These are phyloP conservation scores for Tragopan temminckii DNA, from an alignment of 2,797 vertebrate species.

Conservation along the genomic window DNA sequence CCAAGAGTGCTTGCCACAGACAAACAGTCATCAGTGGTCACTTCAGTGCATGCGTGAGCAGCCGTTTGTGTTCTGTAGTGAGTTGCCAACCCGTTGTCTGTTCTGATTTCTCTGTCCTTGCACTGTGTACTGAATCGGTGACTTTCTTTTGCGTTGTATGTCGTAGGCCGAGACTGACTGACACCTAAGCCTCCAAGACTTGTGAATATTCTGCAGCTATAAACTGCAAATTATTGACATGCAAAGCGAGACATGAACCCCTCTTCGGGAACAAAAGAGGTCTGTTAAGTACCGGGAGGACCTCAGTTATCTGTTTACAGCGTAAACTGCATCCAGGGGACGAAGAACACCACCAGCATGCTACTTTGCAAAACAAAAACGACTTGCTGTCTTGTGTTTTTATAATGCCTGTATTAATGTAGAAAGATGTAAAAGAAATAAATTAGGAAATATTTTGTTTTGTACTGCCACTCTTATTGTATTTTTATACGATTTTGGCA, in stretches of 20 bases:
- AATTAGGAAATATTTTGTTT: conserved; percentile 85
- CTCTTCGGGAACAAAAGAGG: conserved; percentile 84
- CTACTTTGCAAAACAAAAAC: conserved; percentile 80
- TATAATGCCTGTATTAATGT: conserved; percentile 83
- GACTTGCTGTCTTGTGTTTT: conserved; percentile 80
- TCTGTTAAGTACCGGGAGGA: conserved; percentile 77
- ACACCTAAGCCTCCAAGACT: conserved; percentile 86
- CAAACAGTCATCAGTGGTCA: not conserved
- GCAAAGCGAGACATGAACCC: conserved; percentile 84
- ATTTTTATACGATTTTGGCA: conserved; percentile 88
- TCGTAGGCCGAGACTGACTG: conserved; percentile 88
- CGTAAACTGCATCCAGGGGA: conserved; percentile 85
- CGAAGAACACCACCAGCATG: conserved; percentile 84
- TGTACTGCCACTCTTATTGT: conserved; percentile 87
- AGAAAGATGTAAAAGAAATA: conserved; percentile 84
- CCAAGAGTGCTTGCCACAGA: not conserved
- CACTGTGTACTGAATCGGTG: conserved; percentile 82
- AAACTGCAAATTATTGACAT: conserved; percentile 85
- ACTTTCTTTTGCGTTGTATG: conserved; percentile 87
- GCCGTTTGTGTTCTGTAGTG: conserved; percentile 1
- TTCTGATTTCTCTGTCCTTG: not conserved
- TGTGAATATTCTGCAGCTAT: conserved; percentile 87
- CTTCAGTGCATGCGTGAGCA: not conserved
- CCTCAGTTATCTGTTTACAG: conserved; percentile 87
- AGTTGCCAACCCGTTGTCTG: conserved; percentile 1